Conservation (phyloP, 2,113 vertebrate species). For the Ageneiosus marmoratus region DNA sequence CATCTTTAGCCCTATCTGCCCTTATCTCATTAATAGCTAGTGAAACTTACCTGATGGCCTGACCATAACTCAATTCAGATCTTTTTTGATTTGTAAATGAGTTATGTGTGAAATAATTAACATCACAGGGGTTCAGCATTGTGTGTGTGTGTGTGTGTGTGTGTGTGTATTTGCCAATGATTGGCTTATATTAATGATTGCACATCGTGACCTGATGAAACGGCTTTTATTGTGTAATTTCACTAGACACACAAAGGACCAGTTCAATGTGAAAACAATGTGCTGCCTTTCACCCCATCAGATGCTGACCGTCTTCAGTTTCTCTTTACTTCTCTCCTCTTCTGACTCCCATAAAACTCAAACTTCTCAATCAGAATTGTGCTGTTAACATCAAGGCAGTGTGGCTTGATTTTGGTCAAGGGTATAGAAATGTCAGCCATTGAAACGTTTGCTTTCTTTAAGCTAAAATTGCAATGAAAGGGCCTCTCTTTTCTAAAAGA, state of each 20-base stretch:
- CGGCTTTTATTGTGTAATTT: slow-evolving; percentile 22
- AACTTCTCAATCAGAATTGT: neutral
- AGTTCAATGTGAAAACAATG: neutral
- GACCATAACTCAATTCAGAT: neutral
- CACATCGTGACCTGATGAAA: slow-evolving; percentile 21
- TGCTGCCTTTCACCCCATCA: neutral
- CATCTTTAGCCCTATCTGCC: neutral
- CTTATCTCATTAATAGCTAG: neutral
- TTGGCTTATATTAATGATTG: slow-evolving; percentile 26
- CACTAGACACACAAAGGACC: slow-evolving; percentile 28
- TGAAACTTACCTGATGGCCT: neutral
- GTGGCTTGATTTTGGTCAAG: neutral
- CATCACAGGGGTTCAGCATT: neutral
- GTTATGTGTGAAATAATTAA: neutral
- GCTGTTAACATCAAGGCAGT: neutral
- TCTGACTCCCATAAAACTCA: neutral
- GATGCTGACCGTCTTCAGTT: neutral
- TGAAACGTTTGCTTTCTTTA: neutral
- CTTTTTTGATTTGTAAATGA: slow-evolving; percentile 15
- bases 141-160: neutral
- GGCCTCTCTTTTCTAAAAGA: slow-evolving; percentile 14
- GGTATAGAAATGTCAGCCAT: neutral
- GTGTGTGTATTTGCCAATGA: slow-evolving; percentile 19
- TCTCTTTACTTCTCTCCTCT: neutral
- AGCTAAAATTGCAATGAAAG: neutral